A percentile compares a stretch with the other conserved stretches of the same genome.
Evolutionary conservation across 2,797 vertebrate genomes (phyloP).

Genomic region (Myiotriccus ornatus): DNA sequence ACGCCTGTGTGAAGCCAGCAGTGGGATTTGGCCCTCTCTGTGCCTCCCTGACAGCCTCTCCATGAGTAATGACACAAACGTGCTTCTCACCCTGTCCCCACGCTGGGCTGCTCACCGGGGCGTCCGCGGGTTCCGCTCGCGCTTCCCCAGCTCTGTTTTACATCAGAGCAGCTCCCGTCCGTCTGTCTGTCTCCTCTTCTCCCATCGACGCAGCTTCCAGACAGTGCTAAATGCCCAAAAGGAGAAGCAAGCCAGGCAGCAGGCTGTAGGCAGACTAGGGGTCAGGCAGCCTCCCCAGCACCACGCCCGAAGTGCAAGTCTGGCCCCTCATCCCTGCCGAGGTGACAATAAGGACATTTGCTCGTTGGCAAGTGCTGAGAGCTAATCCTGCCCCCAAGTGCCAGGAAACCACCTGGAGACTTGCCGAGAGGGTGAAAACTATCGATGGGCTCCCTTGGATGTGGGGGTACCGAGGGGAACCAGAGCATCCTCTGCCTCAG

Average conservation of each 20-base stretch:
- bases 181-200: neutral
- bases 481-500: neutral
- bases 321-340: neutral
- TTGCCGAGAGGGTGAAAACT: neutral
- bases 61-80: slow-evolving; percentile 8
- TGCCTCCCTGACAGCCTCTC: neutral
- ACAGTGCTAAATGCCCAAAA: neutral
- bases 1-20: neutral
- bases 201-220: neutral
- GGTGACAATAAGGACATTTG: slow-evolving; percentile 46
- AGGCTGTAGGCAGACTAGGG: neutral
- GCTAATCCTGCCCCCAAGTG: neutral
- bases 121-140: neutral
- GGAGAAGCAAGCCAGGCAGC: neutral
- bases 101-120: neutral
- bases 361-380: neutral
- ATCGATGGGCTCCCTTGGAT: neutral
- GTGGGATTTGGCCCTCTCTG: neutral
- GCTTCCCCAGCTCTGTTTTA: neutral
- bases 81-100: neutral
- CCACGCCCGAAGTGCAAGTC: neutral
- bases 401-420: slow-evolving; percentile 18
- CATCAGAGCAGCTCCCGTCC: neutral
- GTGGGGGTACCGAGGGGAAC: accelerated
- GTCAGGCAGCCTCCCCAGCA: neutral